Evolutionary conservation across 2,113 vertebrate genomes (phyloP).

Genomic region (Gasterosteus nipponicus): DNA sequence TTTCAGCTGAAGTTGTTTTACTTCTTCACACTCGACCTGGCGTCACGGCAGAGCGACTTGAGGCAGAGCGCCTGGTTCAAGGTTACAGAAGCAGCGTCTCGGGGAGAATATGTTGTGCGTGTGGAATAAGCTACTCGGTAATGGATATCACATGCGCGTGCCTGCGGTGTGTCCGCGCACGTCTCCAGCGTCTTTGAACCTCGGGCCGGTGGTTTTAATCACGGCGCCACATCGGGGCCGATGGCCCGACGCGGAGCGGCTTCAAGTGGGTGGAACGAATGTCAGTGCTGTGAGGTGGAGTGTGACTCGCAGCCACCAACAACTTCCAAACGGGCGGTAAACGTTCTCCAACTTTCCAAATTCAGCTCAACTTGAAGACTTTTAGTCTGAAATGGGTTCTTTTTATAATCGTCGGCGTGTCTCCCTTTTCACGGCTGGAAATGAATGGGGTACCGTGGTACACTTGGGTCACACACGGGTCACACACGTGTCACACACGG

Average conservation of each 20-base stretch:
- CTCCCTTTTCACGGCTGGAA: not conserved
- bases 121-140: not conserved
- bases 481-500: too few species aligned
- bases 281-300: conserved; percentile 2
- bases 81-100: conserved; percentile 17
- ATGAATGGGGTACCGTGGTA: not conserved
- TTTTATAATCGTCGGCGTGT: not conserved
- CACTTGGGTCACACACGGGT: too few species aligned
- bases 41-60: conserved; percentile 13
- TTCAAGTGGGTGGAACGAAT: conserved; percentile 39
- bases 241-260: not conserved
- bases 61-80: conserved; percentile 16
- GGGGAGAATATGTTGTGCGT: conserved; percentile 13
- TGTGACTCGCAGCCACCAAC: conserved; percentile 23
- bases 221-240: not conserved
- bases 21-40: conserved; percentile 11
- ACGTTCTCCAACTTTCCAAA: conserved; percentile 1
- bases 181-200: conserved; percentile 20
- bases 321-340: conserved; percentile 27
- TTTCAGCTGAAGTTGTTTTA: conserved; percentile 10
- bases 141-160: conserved; percentile 10
- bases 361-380: conserved; percentile 27
- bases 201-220: conserved; percentile 44
- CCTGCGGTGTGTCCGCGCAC: not conserved
- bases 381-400: conserved; percentile 27